phyloP scores from a whole-genome alignment of 64 coral and sea anemone genomes.

The Stichodactyla mertensii region DNA sequence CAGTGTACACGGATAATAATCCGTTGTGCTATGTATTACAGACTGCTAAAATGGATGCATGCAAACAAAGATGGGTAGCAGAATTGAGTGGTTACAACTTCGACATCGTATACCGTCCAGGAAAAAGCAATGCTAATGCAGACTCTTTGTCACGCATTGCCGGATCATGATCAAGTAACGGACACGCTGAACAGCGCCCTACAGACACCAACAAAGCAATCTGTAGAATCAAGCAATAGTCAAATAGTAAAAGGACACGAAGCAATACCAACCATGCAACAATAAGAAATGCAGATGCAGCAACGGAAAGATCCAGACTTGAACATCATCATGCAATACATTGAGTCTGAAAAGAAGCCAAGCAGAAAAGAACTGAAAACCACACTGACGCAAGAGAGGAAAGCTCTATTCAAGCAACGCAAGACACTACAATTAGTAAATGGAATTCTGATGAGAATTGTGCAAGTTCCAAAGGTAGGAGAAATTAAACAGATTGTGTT shows the following conservation, averaged over 20 bases:
- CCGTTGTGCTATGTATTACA: not conserved
- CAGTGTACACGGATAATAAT: constrained; percentile 25
- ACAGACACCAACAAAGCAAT: not conserved
- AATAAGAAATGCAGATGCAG: not conserved
- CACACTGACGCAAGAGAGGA: not conserved
- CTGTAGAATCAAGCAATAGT: constrained; percentile 4
- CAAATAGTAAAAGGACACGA: constrained; percentile 12
- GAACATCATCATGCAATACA: not conserved
- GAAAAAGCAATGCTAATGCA: constrained; percentile 17
- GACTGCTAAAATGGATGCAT: constrained; percentile 11
- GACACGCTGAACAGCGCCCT: not conserved
- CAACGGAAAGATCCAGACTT: constrained; percentile 3
- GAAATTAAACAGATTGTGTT: not conserved
- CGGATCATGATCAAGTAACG: not conserved
- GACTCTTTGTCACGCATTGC: constrained; percentile 6
- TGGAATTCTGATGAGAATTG: not conserved
- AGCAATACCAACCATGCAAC: not conserved
- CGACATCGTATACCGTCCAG: not conserved
- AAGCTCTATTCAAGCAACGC: not conserved
- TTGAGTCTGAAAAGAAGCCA: constrained; percentile 6
- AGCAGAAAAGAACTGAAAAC: not conserved
- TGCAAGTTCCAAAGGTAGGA: not conserved
- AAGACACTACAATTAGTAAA: not conserved
- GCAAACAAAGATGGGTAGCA: constrained; percentile 14
- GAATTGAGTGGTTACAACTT: constrained; percentile 7